phyloP scores from a whole-genome alignment of 2,113 vertebrate genomes.

The Myotis davidii region DNA sequence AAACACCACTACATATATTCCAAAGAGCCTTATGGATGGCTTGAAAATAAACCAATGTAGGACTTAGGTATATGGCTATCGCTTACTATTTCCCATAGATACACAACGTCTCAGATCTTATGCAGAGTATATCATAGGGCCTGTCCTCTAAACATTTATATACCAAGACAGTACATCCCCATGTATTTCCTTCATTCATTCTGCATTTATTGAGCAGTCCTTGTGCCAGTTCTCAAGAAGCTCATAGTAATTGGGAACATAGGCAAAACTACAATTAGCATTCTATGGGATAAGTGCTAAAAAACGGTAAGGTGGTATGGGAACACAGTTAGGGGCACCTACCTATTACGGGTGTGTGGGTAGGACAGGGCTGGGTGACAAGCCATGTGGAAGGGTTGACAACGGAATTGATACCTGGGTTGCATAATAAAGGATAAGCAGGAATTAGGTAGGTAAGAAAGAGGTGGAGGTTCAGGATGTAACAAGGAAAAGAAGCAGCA shows the following conservation, averaged over 20 bases:
- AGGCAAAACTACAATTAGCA: neutral
- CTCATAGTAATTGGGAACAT: neutral
- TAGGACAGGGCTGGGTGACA: neutral
- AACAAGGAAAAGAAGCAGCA: neutral
- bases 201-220: neutral
- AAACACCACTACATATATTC: neutral
- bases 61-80: neutral
- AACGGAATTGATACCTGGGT: neutral
- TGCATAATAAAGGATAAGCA: neutral
- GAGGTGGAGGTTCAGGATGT: neutral
- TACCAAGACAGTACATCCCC: neutral
- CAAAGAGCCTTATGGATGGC: neutral
- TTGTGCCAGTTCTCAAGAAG: neutral
- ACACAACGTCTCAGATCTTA: neutral
- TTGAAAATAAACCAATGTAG: neutral
- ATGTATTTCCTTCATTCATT: neutral
- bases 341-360: neutral
- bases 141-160: neutral
- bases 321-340: neutral
- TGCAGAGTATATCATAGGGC: neutral
- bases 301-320: neutral
- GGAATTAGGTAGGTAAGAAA: neutral
- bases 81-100: slow-evolving; percentile 12
- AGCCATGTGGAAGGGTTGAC: neutral
- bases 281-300: neutral